These are phyloP conservation scores for Graptemys geographica DNA, from an alignment of 2,797 vertebrate species.

Conservation along the genomic window DNA sequence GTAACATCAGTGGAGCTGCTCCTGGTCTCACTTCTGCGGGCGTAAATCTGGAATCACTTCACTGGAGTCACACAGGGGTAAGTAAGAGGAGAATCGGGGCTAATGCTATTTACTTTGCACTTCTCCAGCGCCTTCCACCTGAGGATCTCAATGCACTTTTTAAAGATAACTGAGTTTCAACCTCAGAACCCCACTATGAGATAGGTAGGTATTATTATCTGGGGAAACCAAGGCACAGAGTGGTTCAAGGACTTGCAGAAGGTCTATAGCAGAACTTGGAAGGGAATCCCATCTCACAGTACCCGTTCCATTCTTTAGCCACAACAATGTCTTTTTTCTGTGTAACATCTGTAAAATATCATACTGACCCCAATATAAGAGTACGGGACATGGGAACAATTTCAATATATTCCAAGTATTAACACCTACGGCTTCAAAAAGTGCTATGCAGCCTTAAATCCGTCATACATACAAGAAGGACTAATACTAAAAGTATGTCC, in stretches of 20 bases:
- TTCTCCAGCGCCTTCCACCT: neutral
- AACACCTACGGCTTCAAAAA: neutral
- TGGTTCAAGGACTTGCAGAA: neutral
- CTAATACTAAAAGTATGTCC: neutral
- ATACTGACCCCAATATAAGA: neutral
- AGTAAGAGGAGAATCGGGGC: neutral
- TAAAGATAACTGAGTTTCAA: neutral
- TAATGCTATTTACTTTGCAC: fast-evolving
- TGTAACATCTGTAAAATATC: slow-evolving; percentile 48
- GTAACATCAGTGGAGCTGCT: neutral
- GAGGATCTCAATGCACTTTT: neutral
- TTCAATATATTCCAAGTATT: neutral
- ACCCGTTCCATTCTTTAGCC: neutral
- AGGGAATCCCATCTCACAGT: neutral
- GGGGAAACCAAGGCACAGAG: neutral
- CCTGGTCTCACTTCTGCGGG: neutral
- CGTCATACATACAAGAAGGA: fast-evolving
- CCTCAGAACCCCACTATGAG: neutral
- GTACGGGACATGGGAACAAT: fast-evolving
- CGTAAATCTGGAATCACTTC: fast-evolving
- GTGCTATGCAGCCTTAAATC: fast-evolving
- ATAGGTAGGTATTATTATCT: neutral
- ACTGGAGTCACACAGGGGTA: fast-evolving
- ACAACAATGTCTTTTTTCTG: slow-evolving; percentile 11
- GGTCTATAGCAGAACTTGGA: neutral